These are phyloP conservation scores for Bungarus multicinctus DNA, from an alignment of 2,113 vertebrate species.

Conservation along the genomic window DNA sequence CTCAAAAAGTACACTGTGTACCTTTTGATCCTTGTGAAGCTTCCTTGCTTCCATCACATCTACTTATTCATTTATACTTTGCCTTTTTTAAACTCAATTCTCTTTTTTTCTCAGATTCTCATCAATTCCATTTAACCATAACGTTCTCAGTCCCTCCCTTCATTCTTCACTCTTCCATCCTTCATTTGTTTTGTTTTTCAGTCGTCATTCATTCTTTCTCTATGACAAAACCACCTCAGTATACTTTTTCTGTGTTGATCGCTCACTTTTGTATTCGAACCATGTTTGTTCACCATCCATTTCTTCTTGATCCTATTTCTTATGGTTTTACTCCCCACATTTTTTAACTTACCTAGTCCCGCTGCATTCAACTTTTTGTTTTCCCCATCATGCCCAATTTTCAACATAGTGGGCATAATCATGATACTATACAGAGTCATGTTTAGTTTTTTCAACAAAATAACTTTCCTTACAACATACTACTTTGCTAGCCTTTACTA, in stretches of 20 bases:
- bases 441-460: neutral
- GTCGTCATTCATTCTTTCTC: neutral
- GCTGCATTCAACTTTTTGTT: neutral
- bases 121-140: neutral
- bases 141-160: neutral
- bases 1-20: neutral
- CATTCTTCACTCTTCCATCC: neutral
- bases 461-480: neutral
- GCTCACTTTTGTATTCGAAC: neutral
- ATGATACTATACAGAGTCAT: neutral
- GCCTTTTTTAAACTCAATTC: neutral
- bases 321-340: neutral
- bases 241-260: neutral
- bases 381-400: neutral
- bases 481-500: neutral
- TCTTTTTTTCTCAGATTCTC: neutral
- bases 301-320: neutral
- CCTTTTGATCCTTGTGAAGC: neutral
- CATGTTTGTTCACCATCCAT: neutral
- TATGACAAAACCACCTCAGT: neutral
- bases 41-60: neutral
- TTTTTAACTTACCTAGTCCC: neutral
- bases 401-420: neutral
- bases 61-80: neutral
- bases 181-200: neutral